Conservation (phyloP, 2,113 vertebrate species). For the Leptobrachium leishanense region DNA sequence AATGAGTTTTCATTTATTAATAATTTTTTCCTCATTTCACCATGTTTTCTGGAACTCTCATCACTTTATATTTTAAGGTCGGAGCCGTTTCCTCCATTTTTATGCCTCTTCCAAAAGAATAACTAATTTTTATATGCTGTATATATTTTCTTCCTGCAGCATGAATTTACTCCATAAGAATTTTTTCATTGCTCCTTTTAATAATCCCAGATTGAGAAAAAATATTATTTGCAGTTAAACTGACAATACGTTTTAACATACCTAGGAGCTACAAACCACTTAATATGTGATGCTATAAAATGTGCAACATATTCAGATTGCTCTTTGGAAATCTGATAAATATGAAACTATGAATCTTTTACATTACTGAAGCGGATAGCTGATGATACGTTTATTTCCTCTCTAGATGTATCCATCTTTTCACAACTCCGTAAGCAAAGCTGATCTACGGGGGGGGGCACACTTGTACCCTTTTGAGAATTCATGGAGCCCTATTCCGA, state of each 20-base stretch:
- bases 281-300: conserved; percentile 29
- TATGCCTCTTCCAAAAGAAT: neutral
- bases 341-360: conserved; percentile 14
- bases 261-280: conserved; percentile 38
- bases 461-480: no score
- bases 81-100: conserved; percentile 12
- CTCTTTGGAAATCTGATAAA: conserved; percentile 20
- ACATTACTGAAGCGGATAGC: neutral
- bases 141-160: conserved; percentile 26
- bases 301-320: conserved; percentile 7
- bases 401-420: neutral
- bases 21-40: neutral
- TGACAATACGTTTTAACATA: conserved; percentile 38
- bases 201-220: conserved; percentile 25
- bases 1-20: neutral
- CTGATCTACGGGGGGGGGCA: no score
- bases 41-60: neutral
- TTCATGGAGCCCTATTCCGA: no score
- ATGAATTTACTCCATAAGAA: conserved; percentile 22
- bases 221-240: conserved; percentile 41
- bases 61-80: neutral
- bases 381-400: neutral
- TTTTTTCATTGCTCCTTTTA: conserved; percentile 22
- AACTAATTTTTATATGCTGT: conserved; percentile 30
- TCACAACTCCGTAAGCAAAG: no score